Base-by-base conservation (phyloP, 1,140 invertebrate species). In the Apis florea region DNA sequence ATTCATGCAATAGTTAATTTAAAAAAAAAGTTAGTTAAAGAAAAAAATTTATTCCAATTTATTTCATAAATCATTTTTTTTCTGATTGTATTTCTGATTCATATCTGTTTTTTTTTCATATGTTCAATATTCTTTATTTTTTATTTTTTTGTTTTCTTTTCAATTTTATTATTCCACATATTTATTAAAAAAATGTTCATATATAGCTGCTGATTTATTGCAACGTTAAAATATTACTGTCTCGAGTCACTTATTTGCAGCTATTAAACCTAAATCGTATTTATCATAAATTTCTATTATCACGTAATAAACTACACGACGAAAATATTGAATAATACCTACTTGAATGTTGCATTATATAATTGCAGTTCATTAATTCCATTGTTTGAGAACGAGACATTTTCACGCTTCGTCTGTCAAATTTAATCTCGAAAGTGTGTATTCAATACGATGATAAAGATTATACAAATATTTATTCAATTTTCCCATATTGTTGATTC, bases 241-340 rank as follows among this genome's bases (percentile, higher is more conserved):
- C 66, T 49, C 47, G 17, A 24, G 66, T 51, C 40, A 6, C 40
- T 47, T 40, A 49, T 47, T 51, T n/a, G 66, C 11, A 13, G 10
- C 47, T 68, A 68, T 49, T 47, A 17, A 68, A n/a, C 2, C 66
- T 24, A 12, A 49, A 68, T 68, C 66, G n/a, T 47, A 8, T 0
- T 68, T 49, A 68, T 68, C 66, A 49, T 68, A 68, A 68, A 68
- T 68, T 24, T n/a, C 8, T 68, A 68, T 68, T 68, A 68, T 51
- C 66, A 24, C 13, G 66, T 49, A 49, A 67, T 67, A 67, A 67
- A 67, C 40, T 15, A 13, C 47, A 49, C 12, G 47, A 67, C 0
- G n/a, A 49, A 49, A 49, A 24, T 13, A 49, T 51, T 68, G 66
- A 51, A 68, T 17, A 68, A 68, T 10, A 49, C n/a, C n/a, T 12